Evolutionary conservation across 2,797 vertebrate species (phyloP).

Genomic region (Botia almorhae): DNA sequence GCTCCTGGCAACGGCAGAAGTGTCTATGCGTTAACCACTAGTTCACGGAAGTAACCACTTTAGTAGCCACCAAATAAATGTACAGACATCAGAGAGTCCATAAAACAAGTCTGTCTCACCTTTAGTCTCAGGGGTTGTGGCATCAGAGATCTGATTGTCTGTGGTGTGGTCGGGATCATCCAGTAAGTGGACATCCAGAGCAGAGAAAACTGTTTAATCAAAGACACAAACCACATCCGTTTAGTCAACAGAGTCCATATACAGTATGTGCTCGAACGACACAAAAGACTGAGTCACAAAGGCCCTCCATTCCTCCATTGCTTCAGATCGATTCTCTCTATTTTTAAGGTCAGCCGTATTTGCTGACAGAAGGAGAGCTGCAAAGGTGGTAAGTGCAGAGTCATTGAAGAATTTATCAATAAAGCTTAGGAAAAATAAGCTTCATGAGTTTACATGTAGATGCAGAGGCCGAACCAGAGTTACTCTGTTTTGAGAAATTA

Average conservation of each 20-base stretch:
- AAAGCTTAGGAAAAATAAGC: neutral
- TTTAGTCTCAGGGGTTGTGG: conserved; percentile 14
- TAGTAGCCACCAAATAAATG: conserved; percentile 9
- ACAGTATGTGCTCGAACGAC: neutral
- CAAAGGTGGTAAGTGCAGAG: conserved; percentile 43
- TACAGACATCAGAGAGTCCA: neutral
- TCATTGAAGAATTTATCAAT: conserved; percentile 19
- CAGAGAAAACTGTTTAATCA: conserved; percentile 48
- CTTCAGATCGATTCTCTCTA: conserved; percentile 43
- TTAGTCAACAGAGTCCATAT: conserved; percentile 24
- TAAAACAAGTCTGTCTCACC: conserved; percentile 46
- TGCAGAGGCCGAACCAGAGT: conserved; percentile 9
- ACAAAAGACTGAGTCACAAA: conserved; percentile 45
- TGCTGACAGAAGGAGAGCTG: conserved; percentile 33
- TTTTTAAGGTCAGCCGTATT: conserved; percentile 48
- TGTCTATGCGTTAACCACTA: conserved; percentile 18
- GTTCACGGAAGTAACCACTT: conserved; percentile 25
- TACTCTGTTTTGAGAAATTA: neutral
- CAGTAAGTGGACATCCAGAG: conserved; percentile 42
- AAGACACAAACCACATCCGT: conserved; percentile 49
- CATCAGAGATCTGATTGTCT: conserved; percentile 7
- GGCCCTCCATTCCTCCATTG: conserved; percentile 39
- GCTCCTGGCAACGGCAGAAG: conserved; percentile 26
- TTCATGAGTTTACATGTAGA: neutral
- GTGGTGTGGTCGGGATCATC: conserved; percentile 43